Evolutionary conservation across 2,113 vertebrate species (phyloP).

Genomic region (Struthidea cinerea): DNA sequence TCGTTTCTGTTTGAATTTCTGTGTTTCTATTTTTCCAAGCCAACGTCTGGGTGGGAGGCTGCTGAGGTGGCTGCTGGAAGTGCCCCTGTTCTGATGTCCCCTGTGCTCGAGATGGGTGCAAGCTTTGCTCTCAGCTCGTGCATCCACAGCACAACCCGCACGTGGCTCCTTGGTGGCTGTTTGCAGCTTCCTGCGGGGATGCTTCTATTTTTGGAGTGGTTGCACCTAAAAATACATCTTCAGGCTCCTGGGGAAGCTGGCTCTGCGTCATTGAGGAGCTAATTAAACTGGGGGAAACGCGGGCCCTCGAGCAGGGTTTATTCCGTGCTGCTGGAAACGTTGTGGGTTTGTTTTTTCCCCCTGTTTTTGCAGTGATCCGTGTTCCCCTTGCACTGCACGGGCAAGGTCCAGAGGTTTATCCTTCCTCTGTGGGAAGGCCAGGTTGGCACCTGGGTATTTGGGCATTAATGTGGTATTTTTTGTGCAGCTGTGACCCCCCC

Average conservation of each 20-base stretch:
- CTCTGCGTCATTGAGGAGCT: not conserved
- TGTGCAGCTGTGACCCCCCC: not conserved
- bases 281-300: not conserved
- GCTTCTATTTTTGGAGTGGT: not conserved
- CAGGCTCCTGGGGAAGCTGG: not conserved
- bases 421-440: not conserved
- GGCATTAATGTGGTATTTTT: not conserved
- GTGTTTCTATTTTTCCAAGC: rapidly evolving
- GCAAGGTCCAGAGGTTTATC: not conserved
- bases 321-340: not conserved
- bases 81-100: not conserved
- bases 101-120: rapidly evolving
- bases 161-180: not conserved
- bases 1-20: not conserved
- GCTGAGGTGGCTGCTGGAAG: not conserved
- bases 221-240: constrained; percentile 41
- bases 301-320: not conserved
- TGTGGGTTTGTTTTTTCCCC: not conserved
- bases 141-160: not conserved
- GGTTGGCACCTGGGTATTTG: not conserved
- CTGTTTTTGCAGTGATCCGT: rapidly evolving
- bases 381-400: rapidly evolving
- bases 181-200: not conserved
- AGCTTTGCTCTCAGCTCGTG: not conserved
- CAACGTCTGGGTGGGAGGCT: rapidly evolving